Evolutionary conservation across 2,888 invertebrate species (phyloP).

Genomic region (Trissonchulus latispiculum): DNA sequence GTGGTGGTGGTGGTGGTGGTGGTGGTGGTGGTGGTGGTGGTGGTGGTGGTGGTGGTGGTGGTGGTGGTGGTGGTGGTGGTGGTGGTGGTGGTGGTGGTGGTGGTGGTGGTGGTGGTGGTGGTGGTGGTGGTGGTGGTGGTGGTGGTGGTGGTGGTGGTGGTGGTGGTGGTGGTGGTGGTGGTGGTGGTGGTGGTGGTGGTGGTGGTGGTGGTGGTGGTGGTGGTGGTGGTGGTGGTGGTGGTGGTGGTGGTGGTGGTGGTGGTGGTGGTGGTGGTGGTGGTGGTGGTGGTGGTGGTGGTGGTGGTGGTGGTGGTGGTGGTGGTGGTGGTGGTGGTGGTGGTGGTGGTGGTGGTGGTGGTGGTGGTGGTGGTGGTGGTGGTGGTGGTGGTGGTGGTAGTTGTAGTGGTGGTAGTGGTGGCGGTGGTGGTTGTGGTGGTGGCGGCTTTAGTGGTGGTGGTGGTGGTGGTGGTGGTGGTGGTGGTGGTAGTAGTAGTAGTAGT

Average conservation of each 20-base stretch:
- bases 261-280: neutral
- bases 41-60: conserved; percentile 9
- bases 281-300: conserved; percentile 18
- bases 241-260: neutral
- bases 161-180: conserved; percentile 8
- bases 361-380: neutral
- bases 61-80: conserved; percentile 23
- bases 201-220: neutral
- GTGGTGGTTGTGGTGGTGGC: conserved; percentile 20
- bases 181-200: conserved; percentile 8
- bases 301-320: conserved; percentile 19
- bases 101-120: conserved; percentile 14
- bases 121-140: neutral
- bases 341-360: conserved; percentile 19
- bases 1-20: conserved; percentile 19
- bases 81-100: too few species aligned
- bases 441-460: conserved; percentile 24
- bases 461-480: conserved; percentile 25
- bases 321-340: conserved; percentile 18
- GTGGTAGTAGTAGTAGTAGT: too few species aligned
- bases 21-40: neutral
- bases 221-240: neutral
- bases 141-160: neutral
- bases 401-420: conserved; percentile 23
- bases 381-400: conserved; percentile 15